Conservation (phyloP, 1,140 invertebrate species). For the Pissodes strobi region DNA sequence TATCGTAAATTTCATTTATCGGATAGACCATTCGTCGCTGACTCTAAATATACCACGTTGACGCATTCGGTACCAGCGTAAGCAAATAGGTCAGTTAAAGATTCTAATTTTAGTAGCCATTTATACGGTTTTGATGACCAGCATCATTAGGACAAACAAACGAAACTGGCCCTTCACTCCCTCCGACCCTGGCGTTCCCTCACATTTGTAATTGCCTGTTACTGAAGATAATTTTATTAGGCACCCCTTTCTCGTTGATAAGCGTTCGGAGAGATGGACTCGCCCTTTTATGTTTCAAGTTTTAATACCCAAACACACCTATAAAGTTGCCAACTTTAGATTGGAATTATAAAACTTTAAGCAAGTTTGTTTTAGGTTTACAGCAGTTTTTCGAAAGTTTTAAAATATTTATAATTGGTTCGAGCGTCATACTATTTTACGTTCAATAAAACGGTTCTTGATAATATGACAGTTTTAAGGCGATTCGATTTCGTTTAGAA, state of each 20-base stretch:
- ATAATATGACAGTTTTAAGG: slow-evolving; percentile 1
- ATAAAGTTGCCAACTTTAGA: slow-evolving; percentile 27
- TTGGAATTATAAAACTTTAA: slow-evolving; percentile 30
- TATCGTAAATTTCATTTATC: too few relatives aligned
- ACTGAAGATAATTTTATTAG: slow-evolving; percentile 16
- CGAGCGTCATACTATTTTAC: slow-evolving; percentile 9
- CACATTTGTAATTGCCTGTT: slow-evolving; percentile 10
- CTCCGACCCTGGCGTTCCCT: not conserved
- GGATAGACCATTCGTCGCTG: too few relatives aligned
- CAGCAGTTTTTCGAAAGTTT: slow-evolving; percentile 24
- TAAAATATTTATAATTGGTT: slow-evolving; percentile 27
- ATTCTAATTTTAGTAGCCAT: too few relatives aligned
- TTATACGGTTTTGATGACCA: too few relatives aligned
- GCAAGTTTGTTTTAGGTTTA: slow-evolving; percentile 27
- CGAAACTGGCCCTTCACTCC: too few relatives aligned
- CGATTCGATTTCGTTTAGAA: not conserved
- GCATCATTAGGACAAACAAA: too few relatives aligned
- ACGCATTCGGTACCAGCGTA: too few relatives aligned
- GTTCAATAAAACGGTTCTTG: slow-evolving; percentile 13
- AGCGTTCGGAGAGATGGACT: slow-evolving; percentile 15
- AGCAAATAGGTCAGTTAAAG: too few relatives aligned
- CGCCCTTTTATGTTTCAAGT: slow-evolving; percentile 23
- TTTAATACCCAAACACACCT: slow-evolving; percentile 31
- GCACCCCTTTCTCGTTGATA: slow-evolving; percentile 16
- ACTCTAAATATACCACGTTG: too few relatives aligned